Evolutionary conservation across 2,888 invertebrate genomes (phyloP).

Genomic region (Mimachlamys varia): DNA sequence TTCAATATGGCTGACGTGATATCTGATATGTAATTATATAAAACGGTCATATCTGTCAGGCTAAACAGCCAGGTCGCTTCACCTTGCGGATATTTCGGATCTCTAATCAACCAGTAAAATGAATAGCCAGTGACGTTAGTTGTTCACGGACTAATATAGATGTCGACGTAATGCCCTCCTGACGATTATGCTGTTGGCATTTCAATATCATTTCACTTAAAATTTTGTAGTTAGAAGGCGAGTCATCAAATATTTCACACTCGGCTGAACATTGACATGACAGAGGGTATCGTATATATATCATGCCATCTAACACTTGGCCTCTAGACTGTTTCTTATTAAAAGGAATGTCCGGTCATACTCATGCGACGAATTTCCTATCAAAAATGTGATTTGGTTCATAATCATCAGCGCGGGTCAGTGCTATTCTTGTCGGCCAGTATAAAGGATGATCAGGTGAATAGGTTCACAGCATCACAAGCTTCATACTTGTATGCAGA

Average conservation of each 20-base stretch:
- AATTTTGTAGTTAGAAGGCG: neutral
- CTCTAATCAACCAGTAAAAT: neutral
- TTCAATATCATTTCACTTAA: neutral
- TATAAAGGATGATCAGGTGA: neutral
- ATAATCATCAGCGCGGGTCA: neutral
- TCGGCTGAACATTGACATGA: neutral
- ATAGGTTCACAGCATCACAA: neutral
- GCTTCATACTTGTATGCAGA: too few species aligned
- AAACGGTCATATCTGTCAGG: neutral
- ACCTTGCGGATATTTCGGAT: neutral
- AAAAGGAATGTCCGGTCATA: neutral
- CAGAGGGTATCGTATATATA: neutral
- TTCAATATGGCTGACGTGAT: constrained; percentile 27
- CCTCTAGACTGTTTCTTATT: neutral
- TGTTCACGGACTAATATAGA: neutral
- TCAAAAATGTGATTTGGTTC: neutral
- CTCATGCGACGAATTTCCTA: neutral
- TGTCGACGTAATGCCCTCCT: neutral
- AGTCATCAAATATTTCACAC: neutral
- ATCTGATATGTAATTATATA: constrained; percentile 34
- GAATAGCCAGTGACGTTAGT: neutral
- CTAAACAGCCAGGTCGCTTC: neutral
- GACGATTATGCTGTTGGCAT: neutral
- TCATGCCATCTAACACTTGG: neutral
- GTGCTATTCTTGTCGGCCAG: neutral